Evolutionary conservation across 2,113 vertebrate species (phyloP).

Genomic region (Pygoscelis adeliae): DNA sequence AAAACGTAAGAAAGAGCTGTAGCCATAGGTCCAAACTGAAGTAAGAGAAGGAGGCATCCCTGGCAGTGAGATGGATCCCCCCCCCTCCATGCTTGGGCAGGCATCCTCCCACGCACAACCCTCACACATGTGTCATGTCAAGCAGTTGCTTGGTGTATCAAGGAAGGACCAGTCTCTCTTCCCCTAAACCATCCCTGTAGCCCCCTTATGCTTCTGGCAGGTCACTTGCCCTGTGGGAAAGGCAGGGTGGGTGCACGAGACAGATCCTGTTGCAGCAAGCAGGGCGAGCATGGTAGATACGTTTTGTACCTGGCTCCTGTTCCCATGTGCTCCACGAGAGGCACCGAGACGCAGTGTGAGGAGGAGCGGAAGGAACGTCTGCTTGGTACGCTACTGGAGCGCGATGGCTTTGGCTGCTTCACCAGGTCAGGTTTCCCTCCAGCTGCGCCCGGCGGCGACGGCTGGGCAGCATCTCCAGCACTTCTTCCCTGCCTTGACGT

Average conservation of each 20-base stretch:
- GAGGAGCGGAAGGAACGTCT: not conserved
- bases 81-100: fast-evolving
- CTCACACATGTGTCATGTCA: fast-evolving
- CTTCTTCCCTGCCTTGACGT: not conserved
- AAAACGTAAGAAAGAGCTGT: not conserved
- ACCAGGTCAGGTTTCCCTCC: not conserved
- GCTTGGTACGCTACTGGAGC: not conserved
- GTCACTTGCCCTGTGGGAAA: fast-evolving
- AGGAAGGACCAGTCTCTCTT: not conserved
- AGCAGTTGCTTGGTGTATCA: not conserved
- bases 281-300: fast-evolving
- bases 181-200: not conserved
- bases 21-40: not conserved
- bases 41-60: not conserved
- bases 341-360: fast-evolving
- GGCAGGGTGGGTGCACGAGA: not conserved
- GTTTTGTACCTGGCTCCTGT: not conserved
- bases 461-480: not conserved
- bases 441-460: fast-evolving
- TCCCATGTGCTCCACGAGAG: not conserved
- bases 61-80: not conserved
- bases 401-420: not conserved
- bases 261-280: not conserved
- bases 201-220: not conserved
- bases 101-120: not conserved